Base-by-base conservation (phyloP, 2,888 invertebrate genomes). In the Melieria omissa region DNA sequence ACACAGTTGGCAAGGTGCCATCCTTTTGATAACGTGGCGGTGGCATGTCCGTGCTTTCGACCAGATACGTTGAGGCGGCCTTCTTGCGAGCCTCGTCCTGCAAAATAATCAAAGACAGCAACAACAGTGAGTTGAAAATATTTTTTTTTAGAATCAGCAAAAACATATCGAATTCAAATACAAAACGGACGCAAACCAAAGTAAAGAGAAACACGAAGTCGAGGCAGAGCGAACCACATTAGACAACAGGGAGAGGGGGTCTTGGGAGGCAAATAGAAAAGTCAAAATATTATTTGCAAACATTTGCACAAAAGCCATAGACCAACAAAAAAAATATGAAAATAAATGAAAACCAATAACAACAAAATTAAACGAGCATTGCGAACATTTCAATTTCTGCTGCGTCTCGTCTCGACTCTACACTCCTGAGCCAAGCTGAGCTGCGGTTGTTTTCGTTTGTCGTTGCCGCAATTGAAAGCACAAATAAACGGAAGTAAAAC, bases 1-100 rank as follows among this genome's bases (percentile, higher is more conserved):
- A 86, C 78, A 88, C 91, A 84, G 92, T 91, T 65, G 93, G 93
- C 77, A 93, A 90, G 54, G 90, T 90, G 69, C 90, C 90, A 83
- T 87, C 87, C 79, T 90, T 89, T 77, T 90, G 90, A 79, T 90
- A 88, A 81, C 90, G 89, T 16, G 90, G 89, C 79, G 89, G 90
- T 47, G 90, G 90, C 83, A 90, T 86, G 75, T 87, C 87, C 57
- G 84, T 80, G 77, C 81, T 86, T 75, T 87, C 90, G 54, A 89
- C 89, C 60, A 91, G 86, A 86, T 91, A 91, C 4, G 90, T 89
- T 76, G 91, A 90, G 54, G 89, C 89, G 55, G 87, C 86, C 83
- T 90, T 92, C 78, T 87, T 87, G 67, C 87, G 82, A 72, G 86
- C 81, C 77, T 87, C 87, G 74, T 87, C 87, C 87, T 87, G 77